Base-by-base conservation (phyloP, 2,797 vertebrate genomes). In the Chromobotia macracanthus region DNA sequence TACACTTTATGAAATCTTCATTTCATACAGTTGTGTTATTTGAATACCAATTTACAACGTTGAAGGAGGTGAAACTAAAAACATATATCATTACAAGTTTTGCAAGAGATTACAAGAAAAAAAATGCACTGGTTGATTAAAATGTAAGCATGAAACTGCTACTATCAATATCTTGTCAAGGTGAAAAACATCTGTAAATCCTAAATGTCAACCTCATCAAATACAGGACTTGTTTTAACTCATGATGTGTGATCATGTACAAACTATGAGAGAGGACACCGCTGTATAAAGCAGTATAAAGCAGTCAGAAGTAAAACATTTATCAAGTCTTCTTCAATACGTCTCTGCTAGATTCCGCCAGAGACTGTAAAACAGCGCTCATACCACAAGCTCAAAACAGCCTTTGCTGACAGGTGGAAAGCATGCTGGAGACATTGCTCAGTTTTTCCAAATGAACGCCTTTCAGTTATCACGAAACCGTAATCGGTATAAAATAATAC, bases 281-380 rank as follows among this genome's bases (percentile, higher is more conserved):
- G n/a, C 70, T 56, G 80, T 69, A 48, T 65, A 56, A 46, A 10
- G 86, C 89, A 89, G 88, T 73, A 90, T 85, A 85, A 91, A 85
- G 90, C 85, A 92, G 94, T 98, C 97, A 98, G 89, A 91, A 84
- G 92, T 86, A 82, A 97, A 96, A 92, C 95, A 98, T 98, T 94
- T 95, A 94, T 93, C 96, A 93, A 89, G 95, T 94, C 91, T 93
- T 91, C 91, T 93, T 94, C 94, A 92, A 89, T 94, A 93, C 90
- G 91, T 90, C 90, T 92, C 92, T 89, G 95, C 90, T 86, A 95
- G 95, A 96, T 98, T 97, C 96, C 95, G 93, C 91, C 88, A 84
- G 87, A 86, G 87, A 88, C 90, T 93, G 95, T 92, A 93, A 96
- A 91, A 89, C 88, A 89, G 89, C 86, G 86, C 92, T 95, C 95